Conservation (phyloP, 2,113 vertebrate species). For the Tetrax tetrax region DNA sequence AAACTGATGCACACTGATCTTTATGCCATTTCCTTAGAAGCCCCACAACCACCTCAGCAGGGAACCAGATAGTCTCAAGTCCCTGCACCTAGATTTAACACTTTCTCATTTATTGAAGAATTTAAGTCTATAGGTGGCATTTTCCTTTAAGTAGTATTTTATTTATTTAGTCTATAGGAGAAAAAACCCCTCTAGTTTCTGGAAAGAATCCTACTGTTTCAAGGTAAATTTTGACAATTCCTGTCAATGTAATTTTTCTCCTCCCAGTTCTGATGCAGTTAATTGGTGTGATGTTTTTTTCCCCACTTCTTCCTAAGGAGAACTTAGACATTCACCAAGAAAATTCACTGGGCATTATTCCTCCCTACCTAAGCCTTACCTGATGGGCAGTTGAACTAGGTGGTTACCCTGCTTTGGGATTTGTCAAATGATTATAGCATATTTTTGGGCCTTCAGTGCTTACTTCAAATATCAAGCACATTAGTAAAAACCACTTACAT, state of each 20-base stretch:
- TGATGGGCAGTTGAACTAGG: neutral
- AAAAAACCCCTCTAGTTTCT: neutral
- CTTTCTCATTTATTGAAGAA: neutral
- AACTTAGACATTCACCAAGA: neutral
- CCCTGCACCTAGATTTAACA: neutral
- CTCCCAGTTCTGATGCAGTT: neutral
- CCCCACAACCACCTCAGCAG: neutral
- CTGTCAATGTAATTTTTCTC: neutral
- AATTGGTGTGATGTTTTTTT: neutral
- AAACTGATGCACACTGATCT: neutral
- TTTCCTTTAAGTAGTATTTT: neutral
- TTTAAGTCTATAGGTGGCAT: neutral
- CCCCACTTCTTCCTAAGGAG: neutral
- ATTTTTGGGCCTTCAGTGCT: neutral
- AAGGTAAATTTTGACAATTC: neutral
- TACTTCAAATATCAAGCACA: neutral
- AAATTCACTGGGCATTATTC: neutral
- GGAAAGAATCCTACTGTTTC: neutral
- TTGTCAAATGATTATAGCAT: neutral
- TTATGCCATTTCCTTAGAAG: neutral
- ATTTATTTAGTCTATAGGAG: neutral
- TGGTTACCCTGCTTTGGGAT: neutral
- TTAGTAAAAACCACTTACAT: neutral
- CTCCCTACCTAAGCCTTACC: neutral
- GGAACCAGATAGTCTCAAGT: neutral